phyloP scores from a whole-genome alignment of 2,888 invertebrate species.

The Sylvicola cinctus region DNA sequence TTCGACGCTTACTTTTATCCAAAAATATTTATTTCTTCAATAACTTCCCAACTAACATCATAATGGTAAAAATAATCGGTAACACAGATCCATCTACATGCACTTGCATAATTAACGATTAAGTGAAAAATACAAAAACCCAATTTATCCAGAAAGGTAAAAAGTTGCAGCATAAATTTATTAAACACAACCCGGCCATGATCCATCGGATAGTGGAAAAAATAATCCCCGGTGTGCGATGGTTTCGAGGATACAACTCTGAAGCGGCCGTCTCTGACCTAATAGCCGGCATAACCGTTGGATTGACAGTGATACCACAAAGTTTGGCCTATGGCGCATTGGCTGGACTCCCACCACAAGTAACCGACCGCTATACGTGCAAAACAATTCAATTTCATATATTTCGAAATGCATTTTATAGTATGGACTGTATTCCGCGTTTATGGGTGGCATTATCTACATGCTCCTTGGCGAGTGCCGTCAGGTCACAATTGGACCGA shows the following conservation, averaged over 20 bases:
- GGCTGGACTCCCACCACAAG: constrained; percentile 71
- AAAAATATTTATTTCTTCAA: too few species aligned
- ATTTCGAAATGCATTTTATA: constrained; percentile 30
- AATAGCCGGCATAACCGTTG: constrained; percentile 84
- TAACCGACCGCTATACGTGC: constrained; percentile 13
- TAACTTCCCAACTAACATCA: too few species aligned
- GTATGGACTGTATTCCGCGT: constrained; percentile 90
- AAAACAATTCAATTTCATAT: constrained; percentile 2
- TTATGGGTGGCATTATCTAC: constrained; percentile 85
- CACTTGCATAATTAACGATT: too few species aligned
- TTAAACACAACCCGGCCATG: too few species aligned
- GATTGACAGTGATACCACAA: constrained; percentile 82
- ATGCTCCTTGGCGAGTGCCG: constrained; percentile 74
- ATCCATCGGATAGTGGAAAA: constrained; percentile 5
- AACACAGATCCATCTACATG: too few species aligned
- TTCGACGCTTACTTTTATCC: too few species aligned
- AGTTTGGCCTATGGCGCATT: constrained; percentile 80
- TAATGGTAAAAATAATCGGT: too few species aligned
- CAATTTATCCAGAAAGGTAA: too few species aligned
- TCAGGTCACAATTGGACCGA: constrained; percentile 76
- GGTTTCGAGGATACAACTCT: constrained; percentile 55
- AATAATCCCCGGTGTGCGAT: constrained; percentile 29
- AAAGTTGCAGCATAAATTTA: too few species aligned
- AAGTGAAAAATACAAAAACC: too few species aligned
- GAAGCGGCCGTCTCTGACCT: constrained; percentile 62